Percentiles rank a stretch among this genome's conserved stretches.
phyloP scores from a whole-genome alignment of 2,888 invertebrate genomes.

The Pristionchus entomophagus region DNA sequence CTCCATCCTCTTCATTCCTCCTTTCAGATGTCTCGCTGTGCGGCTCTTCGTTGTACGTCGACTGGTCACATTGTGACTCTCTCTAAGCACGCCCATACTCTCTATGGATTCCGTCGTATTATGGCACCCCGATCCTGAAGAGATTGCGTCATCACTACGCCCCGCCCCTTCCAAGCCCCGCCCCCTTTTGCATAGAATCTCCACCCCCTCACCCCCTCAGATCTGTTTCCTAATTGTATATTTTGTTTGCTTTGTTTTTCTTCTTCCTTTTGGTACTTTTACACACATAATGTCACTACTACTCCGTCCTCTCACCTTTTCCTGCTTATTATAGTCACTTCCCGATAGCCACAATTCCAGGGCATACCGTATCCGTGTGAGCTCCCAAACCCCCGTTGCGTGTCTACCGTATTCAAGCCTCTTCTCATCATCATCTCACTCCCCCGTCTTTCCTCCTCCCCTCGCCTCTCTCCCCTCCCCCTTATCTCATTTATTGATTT shows the following conservation, averaged over 20 bases:
- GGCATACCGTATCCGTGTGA: slow-evolving; percentile 35
- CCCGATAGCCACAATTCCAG: not conserved
- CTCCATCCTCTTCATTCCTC: not conserved
- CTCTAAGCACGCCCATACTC: slow-evolving; percentile 71
- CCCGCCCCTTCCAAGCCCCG: not conserved
- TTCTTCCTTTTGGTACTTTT: slow-evolving; percentile 23
- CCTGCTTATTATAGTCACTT: not conserved
- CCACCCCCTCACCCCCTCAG: not conserved
- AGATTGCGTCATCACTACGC: not conserved
- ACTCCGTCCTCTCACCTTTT: not conserved
- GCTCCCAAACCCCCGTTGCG: slow-evolving; percentile 28
- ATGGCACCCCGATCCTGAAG: not conserved
- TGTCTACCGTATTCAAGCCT: slow-evolving; percentile 26
- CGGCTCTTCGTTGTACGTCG: slow-evolving; percentile 67
- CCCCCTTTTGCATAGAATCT: not conserved
- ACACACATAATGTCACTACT: not conserved
- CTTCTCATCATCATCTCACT: not conserved
- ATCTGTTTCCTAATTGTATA: slow-evolving; percentile 15
- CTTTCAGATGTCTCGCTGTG: slow-evolving; percentile 71
- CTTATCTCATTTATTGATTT: not conserved
- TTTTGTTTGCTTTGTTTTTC: not conserved
- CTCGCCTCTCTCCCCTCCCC: not conserved
- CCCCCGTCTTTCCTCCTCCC: not conserved
- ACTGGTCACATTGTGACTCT: slow-evolving; percentile 69
- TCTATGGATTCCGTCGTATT: slow-evolving; percentile 62